These are phyloP conservation scores for Pocota personata DNA, from an alignment of 2,888 invertebrate genomes.

Conservation along the genomic window DNA sequence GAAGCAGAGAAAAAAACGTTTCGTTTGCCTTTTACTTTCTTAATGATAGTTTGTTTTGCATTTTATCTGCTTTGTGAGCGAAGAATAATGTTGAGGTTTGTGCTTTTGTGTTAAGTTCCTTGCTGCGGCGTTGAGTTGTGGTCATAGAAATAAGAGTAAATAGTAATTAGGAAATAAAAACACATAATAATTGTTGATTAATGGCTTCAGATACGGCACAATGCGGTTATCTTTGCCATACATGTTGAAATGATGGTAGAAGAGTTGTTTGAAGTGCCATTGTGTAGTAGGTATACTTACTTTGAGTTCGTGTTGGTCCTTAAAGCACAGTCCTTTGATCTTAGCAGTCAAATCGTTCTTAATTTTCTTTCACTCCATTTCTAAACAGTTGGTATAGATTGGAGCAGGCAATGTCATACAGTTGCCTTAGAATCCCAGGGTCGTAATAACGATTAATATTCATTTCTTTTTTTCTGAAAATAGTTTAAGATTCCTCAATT, in stretches of 20 bases:
- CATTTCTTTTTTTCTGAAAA: too few species aligned
- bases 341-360: too few species aligned
- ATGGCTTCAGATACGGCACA: constrained; percentile 54
- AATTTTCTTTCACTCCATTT: too few species aligned
- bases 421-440: too few species aligned
- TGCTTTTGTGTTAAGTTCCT: constrained; percentile 16
- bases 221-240: constrained; percentile 46
- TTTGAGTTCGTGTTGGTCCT: too few species aligned
- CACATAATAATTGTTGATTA: constrained; percentile 67
- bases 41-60: constrained; percentile 73
- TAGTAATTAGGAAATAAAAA: constrained; percentile 71
- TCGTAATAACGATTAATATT: too few species aligned
- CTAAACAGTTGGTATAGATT: too few species aligned
- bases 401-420: too few species aligned
- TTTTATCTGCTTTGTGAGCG: constrained; percentile 59
- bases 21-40: constrained; percentile 71
- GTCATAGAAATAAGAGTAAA: constrained; percentile 67
- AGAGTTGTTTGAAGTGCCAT: not conserved
- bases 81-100: constrained; percentile 32
- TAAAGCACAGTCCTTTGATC: too few species aligned
- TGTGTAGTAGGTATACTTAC: not conserved
- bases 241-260: constrained; percentile 12
- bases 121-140: constrained; percentile 34
- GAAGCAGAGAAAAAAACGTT: constrained; percentile 23
- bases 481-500: too few species aligned